Base-by-base conservation (phyloP, 2,113 vertebrate species). In the Podarcis raffonei region DNA sequence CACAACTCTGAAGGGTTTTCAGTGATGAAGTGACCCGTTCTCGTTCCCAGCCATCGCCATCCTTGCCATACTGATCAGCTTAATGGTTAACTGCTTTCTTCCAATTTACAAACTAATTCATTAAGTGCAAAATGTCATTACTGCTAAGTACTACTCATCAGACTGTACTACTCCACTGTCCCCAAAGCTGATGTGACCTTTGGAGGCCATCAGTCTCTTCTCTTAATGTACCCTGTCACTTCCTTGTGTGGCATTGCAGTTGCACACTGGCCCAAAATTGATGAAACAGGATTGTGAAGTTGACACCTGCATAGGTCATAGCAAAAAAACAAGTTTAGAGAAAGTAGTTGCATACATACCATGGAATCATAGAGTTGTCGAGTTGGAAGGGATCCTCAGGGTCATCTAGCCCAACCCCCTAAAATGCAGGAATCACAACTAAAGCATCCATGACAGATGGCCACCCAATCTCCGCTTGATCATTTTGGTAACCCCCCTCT, bases 51-150 rank as follows among this genome's bases (percentile, higher is more conserved):
- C 37, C 9, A 20, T 4, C 9, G 2, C 69, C 22, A 2, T 27
- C n/a, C 69, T 42, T 30, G 75, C 66, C 72, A 53, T 20, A 78
- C 22, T 39, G 7, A 87, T 87, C 72, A 83, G 27, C 32, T 69
- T 86, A 83, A 78, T 78, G 62, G 75, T 83, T 87, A 90, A 59
- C 66, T 69, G 62, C 80, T 78, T 77, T 85, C 80, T 83, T 62
- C 42, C 80, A 87, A 78, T 78, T 78, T 78, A 69, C 72, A 69
- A 71, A 77, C 80, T 57, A 87, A 90, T 69, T 87, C 53, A 87
- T 65, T 57, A 71, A 90, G 80, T 87, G 89, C 48, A 59, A 83
- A 83, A 78, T 90, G 85, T 62, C 85, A 79, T 90, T 69, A 77
- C 65, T 5, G 27, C 27, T 68, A 65, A 71, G 75, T 59, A 82